phyloP scores from a whole-genome alignment of 2,113 vertebrate species.

The Peromyscus maniculatus region DNA sequence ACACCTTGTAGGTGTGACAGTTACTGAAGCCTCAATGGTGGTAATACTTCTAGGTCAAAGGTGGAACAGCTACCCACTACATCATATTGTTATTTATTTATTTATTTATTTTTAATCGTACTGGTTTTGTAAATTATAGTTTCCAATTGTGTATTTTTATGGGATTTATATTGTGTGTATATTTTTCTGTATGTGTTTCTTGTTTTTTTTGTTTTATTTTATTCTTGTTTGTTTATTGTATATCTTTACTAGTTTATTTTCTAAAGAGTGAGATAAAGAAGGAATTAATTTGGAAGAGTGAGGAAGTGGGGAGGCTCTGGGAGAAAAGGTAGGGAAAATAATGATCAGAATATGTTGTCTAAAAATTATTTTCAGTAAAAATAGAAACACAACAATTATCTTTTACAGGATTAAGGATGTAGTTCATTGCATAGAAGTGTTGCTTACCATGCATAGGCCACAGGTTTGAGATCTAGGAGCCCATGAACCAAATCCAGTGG shows the following conservation, averaged over 20 bases:
- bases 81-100: too few species aligned
- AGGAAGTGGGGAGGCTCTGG: neutral
- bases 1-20: too few species aligned
- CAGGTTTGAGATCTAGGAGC: neutral
- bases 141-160: neutral
- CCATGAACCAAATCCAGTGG: too few species aligned
- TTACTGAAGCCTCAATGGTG: too few species aligned
- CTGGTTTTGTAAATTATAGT: neutral
- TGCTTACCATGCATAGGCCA: too few species aligned
- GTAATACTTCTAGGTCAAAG: too few species aligned
- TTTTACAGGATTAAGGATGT: too few species aligned
- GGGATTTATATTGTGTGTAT: neutral
- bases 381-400: neutral
- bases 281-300: neutral
- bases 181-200: neutral
- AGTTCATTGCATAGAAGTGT: neutral
- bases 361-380: neutral
- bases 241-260: neutral
- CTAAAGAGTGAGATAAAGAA: neutral
- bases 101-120: neutral
- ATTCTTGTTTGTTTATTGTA: neutral
- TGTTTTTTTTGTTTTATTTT: neutral
- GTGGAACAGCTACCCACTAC: too few species aligned
- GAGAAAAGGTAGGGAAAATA: neutral
- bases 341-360: neutral